These are phyloP conservation scores for Psittacula echo DNA, from an alignment of 2,797 vertebrate genomes.

Conservation along the genomic window DNA sequence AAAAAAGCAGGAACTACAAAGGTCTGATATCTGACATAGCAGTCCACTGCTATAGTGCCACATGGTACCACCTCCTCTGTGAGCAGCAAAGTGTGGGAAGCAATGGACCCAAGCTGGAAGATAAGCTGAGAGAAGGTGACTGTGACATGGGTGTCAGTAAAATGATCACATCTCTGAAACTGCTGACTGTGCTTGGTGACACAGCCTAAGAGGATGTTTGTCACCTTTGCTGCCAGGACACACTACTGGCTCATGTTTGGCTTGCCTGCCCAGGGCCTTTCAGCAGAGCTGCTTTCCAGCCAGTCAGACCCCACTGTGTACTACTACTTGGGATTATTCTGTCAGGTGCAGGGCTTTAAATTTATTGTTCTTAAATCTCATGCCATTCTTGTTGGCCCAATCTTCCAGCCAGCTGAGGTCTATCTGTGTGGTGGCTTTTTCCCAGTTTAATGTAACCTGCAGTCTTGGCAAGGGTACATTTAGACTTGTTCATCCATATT, in stretches of 20 bases:
- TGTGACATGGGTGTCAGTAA: fast-evolving
- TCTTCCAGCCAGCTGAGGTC: neutral
- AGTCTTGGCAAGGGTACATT: neutral
- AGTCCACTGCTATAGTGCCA: neutral
- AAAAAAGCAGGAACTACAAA: neutral
- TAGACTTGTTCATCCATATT: neutral
- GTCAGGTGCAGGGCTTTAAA: neutral
- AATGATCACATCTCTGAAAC: neutral
- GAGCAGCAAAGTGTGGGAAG: neutral
- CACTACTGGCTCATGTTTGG: neutral
- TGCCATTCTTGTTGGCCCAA: neutral
- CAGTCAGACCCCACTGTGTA: neutral
- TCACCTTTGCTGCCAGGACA: neutral
- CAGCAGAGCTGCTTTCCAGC: neutral
- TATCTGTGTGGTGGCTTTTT: neutral
- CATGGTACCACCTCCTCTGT: neutral
- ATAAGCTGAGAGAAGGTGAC: neutral
- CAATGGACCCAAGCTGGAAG: neutral
- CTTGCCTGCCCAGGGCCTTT: neutral
- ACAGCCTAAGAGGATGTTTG: neutral
- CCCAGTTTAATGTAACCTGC: neutral
- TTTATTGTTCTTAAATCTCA: neutral
- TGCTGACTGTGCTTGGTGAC: neutral
- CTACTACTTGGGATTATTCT: neutral
- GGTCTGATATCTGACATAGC: neutral